Evolutionary conservation across 2,888 invertebrate genomes (phyloP).

Genomic region (Dolichomitus sp.): DNA sequence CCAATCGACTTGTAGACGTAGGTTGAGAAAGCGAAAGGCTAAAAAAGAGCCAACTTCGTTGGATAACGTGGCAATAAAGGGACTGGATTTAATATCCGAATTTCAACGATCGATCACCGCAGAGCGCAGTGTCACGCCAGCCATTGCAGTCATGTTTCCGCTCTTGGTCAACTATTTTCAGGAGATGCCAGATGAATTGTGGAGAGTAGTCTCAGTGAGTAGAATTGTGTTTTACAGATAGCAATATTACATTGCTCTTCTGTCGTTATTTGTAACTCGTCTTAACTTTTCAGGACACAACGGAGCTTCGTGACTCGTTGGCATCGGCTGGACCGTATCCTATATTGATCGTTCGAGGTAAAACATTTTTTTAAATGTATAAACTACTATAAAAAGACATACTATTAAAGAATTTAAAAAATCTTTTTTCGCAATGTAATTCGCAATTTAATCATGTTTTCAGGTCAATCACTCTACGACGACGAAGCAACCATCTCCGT

Average conservation of each 20-base stretch:
- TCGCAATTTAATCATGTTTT: not conserved
- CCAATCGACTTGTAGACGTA: conserved; percentile 11
- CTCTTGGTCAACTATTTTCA: conserved; percentile 23
- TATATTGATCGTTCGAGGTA: conserved; percentile 13
- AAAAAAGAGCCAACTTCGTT: conserved; percentile 2
- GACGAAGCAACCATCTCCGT: no score
- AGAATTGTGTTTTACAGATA: not conserved
- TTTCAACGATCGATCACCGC: not conserved
- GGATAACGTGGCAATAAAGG: conserved; percentile 23
- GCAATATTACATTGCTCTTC: not conserved
- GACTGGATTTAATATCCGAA: not conserved
- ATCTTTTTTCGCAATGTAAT: not conserved
- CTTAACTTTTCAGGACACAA: not conserved
- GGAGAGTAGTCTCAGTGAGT: conserved; percentile 12
- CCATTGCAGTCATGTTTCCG: not conserved
- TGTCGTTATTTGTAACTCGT: not conserved
- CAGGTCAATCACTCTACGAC: no score
- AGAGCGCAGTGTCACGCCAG: conserved; percentile 15
- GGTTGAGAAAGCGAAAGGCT: not conserved
- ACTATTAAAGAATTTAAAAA: not conserved
- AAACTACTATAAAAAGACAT: not conserved
- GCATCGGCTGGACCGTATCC: not conserved
- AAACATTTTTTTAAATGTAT: conserved; percentile 1
- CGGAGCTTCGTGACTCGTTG: not conserved
- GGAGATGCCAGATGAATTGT: conserved; percentile 3